A percentile compares a stretch with the other conserved stretches of the same genome.
phyloP scores from a whole-genome alignment of 2,888 invertebrate genomes.

The Drymonia ruficornis region DNA sequence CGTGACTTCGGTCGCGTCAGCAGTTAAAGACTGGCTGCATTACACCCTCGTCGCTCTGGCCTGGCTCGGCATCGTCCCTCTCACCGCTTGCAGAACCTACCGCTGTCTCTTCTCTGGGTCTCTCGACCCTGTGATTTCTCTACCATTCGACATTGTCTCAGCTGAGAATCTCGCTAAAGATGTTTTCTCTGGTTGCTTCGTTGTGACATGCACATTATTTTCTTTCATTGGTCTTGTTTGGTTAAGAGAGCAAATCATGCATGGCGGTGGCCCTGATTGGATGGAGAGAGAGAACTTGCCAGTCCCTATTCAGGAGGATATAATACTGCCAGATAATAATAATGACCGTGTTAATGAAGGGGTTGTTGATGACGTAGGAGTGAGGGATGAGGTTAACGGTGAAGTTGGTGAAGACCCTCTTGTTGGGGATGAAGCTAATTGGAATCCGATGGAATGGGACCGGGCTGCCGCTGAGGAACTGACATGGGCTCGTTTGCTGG shows the following conservation, averaged over 20 bases:
- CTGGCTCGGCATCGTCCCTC: slow-evolving; percentile 98
- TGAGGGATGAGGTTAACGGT: slow-evolving; percentile 68
- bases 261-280: slow-evolving; percentile 99
- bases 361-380: slow-evolving; percentile 58
- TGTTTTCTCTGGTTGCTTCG: slow-evolving; percentile 98
- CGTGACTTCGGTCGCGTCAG: slow-evolving; percentile 94
- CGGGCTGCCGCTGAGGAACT: slow-evolving; percentile 98
- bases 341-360: slow-evolving; percentile 76
- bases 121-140: slow-evolving; percentile 92
- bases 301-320: slow-evolving; percentile 76
- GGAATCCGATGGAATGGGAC: slow-evolving; percentile 99
- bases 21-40: slow-evolving; percentile 98
- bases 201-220: slow-evolving; percentile 97
- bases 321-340: slow-evolving; percentile 76
- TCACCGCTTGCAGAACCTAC: slow-evolving; percentile 98
- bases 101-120: slow-evolving; percentile 96
- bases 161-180: slow-evolving; percentile 97
- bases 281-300: slow-evolving; percentile 89
- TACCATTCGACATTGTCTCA: slow-evolving; percentile 96
- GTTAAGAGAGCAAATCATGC: slow-evolving; percentile 98
- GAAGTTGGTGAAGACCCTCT: slow-evolving; percentile 80
- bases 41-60: slow-evolving; percentile 98
- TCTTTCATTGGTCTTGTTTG: slow-evolving; percentile 99
- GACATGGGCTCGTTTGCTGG: slow-evolving; percentile 98
- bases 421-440: slow-evolving; percentile 93